Evolutionary conservation across 2,797 vertebrate species (phyloP).

Genomic region (Nothura maculosa): DNA sequence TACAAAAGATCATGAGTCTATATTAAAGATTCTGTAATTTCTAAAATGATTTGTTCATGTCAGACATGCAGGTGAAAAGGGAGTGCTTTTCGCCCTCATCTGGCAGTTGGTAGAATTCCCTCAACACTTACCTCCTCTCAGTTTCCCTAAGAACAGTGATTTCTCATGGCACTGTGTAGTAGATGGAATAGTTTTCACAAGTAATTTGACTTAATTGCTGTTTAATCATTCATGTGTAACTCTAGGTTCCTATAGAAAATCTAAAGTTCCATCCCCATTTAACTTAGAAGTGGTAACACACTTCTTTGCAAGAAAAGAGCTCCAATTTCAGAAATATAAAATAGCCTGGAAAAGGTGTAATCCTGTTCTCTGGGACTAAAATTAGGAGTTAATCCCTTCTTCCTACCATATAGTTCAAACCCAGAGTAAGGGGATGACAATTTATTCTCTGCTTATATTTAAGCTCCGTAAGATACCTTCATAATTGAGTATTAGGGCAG

Average conservation of each 20-base stretch:
- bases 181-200: not conserved
- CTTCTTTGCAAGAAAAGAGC: not conserved
- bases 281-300: not conserved
- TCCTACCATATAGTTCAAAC: not conserved
- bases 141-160: not conserved
- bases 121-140: not conserved
- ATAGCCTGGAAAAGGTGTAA: not conserved
- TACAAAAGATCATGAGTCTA: not conserved
- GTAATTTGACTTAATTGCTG: not conserved
- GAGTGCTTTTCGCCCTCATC: not conserved
- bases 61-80: not conserved
- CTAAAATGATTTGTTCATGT: not conserved
- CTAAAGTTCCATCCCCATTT: not conserved
- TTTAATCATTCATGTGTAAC: not conserved
- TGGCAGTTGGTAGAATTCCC: not conserved
- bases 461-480: not conserved
- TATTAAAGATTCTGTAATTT: not conserved
- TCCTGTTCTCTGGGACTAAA: constrained; percentile 4
- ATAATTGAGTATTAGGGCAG: not conserved
- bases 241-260: not conserved
- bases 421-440: not conserved
- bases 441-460: not conserved
- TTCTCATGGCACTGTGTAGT: not conserved
- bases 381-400: not conserved
- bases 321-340: constrained; percentile 14